Base-by-base conservation (phyloP, 1,140 invertebrate species). In the Hycleus phaleratus region DNA sequence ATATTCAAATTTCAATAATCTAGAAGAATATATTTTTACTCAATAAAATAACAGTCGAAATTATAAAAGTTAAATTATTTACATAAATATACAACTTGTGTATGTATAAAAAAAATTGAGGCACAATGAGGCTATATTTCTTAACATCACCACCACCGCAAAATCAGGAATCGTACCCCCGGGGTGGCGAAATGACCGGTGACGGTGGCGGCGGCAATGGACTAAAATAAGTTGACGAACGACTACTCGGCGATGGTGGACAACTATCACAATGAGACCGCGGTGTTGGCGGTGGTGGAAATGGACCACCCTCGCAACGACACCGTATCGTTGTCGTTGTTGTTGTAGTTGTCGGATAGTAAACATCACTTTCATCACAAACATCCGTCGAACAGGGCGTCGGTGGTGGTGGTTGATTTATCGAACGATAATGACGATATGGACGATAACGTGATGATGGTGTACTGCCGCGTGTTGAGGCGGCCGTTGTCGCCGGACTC, bases 341-440 rank as follows among this genome's bases (percentile, higher is more conserved):
- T 8, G 73, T 76, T 8, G 32, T 32, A 5, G 32, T 32, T 7
- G 73, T 76, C 6, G 74, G 79, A 65, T 85, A 85, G 67, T 85
- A 84, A 45, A 80, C 85, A 68, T 93, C 90, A 3, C 87, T 90
- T 65, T 95, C 92, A 68, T 94, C 90, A 72, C 89, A 93, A 8
- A 95, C 88, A 71, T 96, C 93, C 2, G 94, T 96, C 62, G 90
- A 92, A 72, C 92, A 95, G 0, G 94, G 93, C 5, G 93, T 96
- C 3, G 93, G 93, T 1, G 92, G 93, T 11, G 93, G 93, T 2
- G 91, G 91, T 63, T 88, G 84, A 76, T 92, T 90, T 26, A 85
- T 84, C 12, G 81, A 82, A 60, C 86, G 82, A 71, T 92, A 91
- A 70, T 86, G 84, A 24, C 86, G 78, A 71, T 90, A 89, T 1